Conservation (phyloP, 2,797 vertebrate genomes). For the Tolypeutes matacus region DNA sequence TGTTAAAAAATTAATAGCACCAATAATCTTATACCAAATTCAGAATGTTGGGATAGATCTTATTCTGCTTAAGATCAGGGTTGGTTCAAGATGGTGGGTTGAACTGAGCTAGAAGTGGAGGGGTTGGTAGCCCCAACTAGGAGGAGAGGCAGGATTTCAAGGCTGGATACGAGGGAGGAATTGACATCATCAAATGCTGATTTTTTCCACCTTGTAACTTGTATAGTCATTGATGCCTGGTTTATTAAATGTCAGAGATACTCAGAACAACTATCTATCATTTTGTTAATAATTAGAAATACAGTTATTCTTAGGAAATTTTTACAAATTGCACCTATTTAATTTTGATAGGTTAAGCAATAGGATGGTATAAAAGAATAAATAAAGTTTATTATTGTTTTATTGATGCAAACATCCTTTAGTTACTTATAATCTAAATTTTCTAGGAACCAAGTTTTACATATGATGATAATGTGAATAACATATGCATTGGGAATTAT, state of each 20-base stretch:
- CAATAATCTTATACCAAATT: not conserved
- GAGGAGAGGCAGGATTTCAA: not conserved
- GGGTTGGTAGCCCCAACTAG: not conserved
- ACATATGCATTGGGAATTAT: not conserved
- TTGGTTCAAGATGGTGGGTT: not conserved
- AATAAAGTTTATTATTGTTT: not conserved
- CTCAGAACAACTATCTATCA: not conserved
- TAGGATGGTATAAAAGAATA: not conserved
- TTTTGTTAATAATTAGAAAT: conserved; percentile 18
- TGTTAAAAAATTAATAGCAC: not conserved
- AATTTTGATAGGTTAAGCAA: conserved; percentile 8
- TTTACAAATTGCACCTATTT: not conserved
- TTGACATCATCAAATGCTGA: not conserved
- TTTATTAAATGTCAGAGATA: not conserved
- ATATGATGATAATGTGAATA: conserved; percentile 7
- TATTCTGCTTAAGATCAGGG: conserved; percentile 4
- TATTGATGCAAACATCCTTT: not conserved
- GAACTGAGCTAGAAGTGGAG: not conserved
- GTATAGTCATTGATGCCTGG: not conserved
- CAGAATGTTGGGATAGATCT: not conserved
- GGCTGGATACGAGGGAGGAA: not conserved
- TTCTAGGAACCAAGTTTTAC: conserved; percentile 21
- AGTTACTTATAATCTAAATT: not conserved
- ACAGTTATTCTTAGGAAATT: not conserved
- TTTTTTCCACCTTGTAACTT: not conserved